A percentile compares a stretch with the other conserved stretches of the same genome.
Conservation (phyloP, 2,113 vertebrate genomes). For the Burhinus oedicnemus region DNA sequence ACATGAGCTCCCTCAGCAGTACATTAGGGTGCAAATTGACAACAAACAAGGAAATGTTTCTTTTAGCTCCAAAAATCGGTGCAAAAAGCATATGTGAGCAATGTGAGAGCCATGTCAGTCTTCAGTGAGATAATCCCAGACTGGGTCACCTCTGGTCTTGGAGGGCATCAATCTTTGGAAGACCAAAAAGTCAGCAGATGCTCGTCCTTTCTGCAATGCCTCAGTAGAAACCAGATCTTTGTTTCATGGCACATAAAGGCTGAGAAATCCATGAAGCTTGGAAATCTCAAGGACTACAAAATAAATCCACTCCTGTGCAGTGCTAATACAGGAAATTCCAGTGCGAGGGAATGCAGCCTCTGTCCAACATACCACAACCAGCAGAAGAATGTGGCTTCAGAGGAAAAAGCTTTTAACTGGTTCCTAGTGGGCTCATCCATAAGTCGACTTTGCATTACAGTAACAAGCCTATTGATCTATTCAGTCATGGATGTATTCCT, state of each 20-base stretch:
- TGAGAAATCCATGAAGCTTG: constrained; percentile 7
- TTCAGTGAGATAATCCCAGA: background rate
- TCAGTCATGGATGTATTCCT: background rate
- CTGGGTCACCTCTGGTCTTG: background rate
- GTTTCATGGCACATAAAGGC: background rate
- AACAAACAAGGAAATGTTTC: background rate
- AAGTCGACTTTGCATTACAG: background rate
- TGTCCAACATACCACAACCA: constrained; percentile 38
- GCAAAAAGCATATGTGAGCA: background rate
- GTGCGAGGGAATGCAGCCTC: constrained; percentile 6
- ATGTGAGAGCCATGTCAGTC: background rate
- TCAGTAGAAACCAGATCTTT: background rate
- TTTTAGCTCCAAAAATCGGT: background rate
- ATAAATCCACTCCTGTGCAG: constrained; percentile 24
- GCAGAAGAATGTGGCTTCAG: constrained; percentile 36
- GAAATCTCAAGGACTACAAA: constrained; percentile 35
- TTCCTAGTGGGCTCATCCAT: background rate
- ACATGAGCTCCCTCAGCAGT: background rate
- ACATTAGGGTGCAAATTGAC: background rate
- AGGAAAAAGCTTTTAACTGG: background rate
- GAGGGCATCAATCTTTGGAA: background rate
- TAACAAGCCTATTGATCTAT: background rate
- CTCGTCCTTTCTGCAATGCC: background rate
- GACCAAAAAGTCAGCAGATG: background rate
- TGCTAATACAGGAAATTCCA: constrained; percentile 66